Conservation (phyloP, 2,888 invertebrate species). For the Pegoplata infirma region DNA sequence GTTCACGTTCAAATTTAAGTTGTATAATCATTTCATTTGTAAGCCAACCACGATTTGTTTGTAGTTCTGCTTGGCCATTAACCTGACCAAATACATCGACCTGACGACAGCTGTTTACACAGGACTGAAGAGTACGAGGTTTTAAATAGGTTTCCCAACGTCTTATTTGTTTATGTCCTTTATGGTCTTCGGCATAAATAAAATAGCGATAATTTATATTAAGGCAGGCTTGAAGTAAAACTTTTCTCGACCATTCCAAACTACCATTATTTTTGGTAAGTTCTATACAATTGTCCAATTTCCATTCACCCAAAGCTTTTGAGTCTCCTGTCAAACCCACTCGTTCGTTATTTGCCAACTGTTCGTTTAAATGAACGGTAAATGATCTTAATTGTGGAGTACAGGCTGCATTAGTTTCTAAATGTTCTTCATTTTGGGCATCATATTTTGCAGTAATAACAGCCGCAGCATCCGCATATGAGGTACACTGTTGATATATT, state of each 20-base stretch:
- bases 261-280: slow-evolving; percentile 67
- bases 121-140: slow-evolving; percentile 66
- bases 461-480: slow-evolving; percentile 68
- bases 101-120: slow-evolving; percentile 19
- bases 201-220: slow-evolving; percentile 76
- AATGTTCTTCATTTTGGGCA: no score
- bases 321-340: slow-evolving; percentile 86
- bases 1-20: slow-evolving; percentile 86
- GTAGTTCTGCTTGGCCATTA: slow-evolving; percentile 56
- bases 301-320: slow-evolving; percentile 85
- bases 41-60: slow-evolving; percentile 91
- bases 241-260: slow-evolving; percentile 81
- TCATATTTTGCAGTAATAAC: slow-evolving; percentile 13
- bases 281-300: slow-evolving; percentile 80
- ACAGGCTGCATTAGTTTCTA: slow-evolving; percentile 60
- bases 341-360: slow-evolving; percentile 81
- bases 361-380: slow-evolving; percentile 75
- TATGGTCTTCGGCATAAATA: slow-evolving; percentile 71
- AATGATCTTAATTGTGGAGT: slow-evolving; percentile 68
- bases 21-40: slow-evolving; percentile 86
- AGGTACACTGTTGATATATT: slow-evolving; percentile 69
- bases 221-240: slow-evolving; percentile 81
- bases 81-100: slow-evolving; percentile 55
- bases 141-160: slow-evolving; percentile 80
- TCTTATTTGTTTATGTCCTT: slow-evolving; percentile 74